Base-by-base conservation (phyloP, 2,888 invertebrate species). In the Thereva nobilitata region DNA sequence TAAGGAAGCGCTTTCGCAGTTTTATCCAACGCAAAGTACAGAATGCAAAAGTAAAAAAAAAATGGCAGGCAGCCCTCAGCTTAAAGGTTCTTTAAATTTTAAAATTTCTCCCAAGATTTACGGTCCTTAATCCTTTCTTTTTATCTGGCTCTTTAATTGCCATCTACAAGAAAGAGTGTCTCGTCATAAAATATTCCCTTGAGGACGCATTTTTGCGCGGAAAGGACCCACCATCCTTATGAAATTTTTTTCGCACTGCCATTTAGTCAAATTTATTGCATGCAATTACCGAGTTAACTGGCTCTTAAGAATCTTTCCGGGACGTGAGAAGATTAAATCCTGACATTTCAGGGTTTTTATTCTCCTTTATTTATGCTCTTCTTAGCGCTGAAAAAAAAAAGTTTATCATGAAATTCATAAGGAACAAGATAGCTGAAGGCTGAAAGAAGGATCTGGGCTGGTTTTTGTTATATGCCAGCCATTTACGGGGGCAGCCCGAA, bases 211-310 rank as follows among this genome's bases (percentile, higher is more conserved):
- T 1, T 40, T 50, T 37, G 9, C 45, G 4, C 50, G 35, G 6
- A 38, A 35, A 50, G 50, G 47, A 34, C 40, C 49, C 50, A 38
- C n/a, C 12, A 50, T 40, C 41, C 50, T 61, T 61, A 61, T 61
- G 61, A 50, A 61, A 50, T n/a, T 50, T 34, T 50, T 50, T 5
- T 49, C 41, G 40, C 50, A 10, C 50, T n/a, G 50, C 61, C 61
- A 61, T 61, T 61, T 61, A 50, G 61, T 41, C 34, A 50, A 61
- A 61, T 61, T 61, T 61, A 61, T 61, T 50, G 61, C 61, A 34
- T 37, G 61, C 61, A 61, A 61, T 61, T 61, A 61, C 61, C 50
- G 50, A 61, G 61, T 38, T 61, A 61, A 61, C 61, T 61, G 61
- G 61, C 61, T 61, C 50, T 61, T 61, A 61, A 50, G 50, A 61